Percentiles rank a stretch among this genome's conserved stretches.
Evolutionary conservation across 2,888 invertebrate genomes (phyloP).

Genomic region (Hoplodrina blanda): DNA sequence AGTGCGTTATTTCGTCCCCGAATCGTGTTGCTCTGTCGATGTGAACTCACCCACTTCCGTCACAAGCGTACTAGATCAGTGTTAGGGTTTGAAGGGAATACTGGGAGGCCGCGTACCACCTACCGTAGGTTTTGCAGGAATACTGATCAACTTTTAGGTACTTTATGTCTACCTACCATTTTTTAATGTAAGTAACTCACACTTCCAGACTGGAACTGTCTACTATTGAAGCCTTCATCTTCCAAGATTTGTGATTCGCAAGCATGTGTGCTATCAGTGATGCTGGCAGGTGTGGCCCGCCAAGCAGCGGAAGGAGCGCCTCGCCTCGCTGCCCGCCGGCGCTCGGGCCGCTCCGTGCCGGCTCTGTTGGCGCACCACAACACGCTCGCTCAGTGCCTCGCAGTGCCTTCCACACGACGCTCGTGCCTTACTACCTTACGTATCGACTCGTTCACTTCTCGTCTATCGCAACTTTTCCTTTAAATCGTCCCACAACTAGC

Average conservation of each 20-base stretch:
- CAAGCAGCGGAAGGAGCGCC: constrained; percentile 38
- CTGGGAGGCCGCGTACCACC: too few relatives aligned
- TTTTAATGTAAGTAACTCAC: background rate
- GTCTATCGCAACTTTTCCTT: constrained; percentile 51
- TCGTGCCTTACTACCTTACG: constrained; percentile 73
- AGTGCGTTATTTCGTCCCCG: background rate
- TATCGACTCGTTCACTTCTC: constrained; percentile 42
- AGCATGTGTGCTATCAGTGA: constrained; percentile 58
- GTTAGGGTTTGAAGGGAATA: too few relatives aligned
- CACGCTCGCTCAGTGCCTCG: constrained; percentile 74
- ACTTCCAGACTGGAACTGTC: background rate
- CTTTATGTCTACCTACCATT: too few relatives aligned
- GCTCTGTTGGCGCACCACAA: constrained; percentile 45
- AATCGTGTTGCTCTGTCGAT: background rate
- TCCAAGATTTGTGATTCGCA: background rate
- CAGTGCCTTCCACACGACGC: constrained; percentile 78
- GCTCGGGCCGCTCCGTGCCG: constrained; percentile 35
- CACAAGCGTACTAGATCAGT: background rate
- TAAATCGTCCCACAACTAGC: constrained; percentile 37
- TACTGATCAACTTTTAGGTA: background rate
- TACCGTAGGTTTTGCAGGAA: background rate
- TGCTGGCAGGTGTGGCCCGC: constrained; percentile 68
- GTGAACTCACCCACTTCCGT: background rate
- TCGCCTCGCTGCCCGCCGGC: constrained; percentile 42
- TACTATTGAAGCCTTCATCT: background rate